Evolutionary conservation across 2,113 vertebrate genomes (phyloP), one percentile per base, ranked within the genome.

Genomic region (Strix uralensis): DNA sequence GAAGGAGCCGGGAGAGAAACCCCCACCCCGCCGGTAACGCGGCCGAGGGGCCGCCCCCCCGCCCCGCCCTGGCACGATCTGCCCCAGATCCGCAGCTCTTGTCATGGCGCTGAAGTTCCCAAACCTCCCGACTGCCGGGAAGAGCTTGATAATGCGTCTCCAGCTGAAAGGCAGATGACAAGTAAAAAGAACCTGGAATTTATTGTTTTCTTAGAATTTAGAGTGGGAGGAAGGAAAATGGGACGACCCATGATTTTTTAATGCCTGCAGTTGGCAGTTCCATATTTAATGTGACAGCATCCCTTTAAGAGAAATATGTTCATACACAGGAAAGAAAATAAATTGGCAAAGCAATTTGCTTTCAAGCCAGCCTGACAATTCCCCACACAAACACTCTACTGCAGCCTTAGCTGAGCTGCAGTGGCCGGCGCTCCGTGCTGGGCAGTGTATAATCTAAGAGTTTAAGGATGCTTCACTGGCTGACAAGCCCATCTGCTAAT

Each of bases 231-330:
- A 83, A 93, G 58, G 92, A 97, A 97, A 97, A 97, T 94, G 94
- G 96, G 88, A 94, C 95, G 78, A 81, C 73, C 94, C 74, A 94
- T 96, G 95, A 96, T 95, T 97, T 97, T 96, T 97, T 95, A 97
- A 97, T 96, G 95, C 18, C 73, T 69, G 73, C 86, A 67, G 61
- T 72, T 94, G 95, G 95, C 91, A 91, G 94, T 85, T 94, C 95
- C 91, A 80, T 84, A 81, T 94, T 97, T 94, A 91, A 89, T 52
- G 49, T 79, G 92, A 94, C 96, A 97, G 88, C 94, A 92, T 88
- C 92, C 91, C 94, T 93, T 94, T 93, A 94, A 96, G 94, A 95
- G 61, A 95, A 89, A 85, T 36, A 82, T n/a, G 42, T 87, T 95
- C 84, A 46, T 63, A 85, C 70, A 72, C 86, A 80, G 81, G 62